A percentile compares a stretch with the other conserved stretches of the same genome.
Conservation (phyloP, 2,888 invertebrate genomes). For the Caenorhabditis virilis region DNA sequence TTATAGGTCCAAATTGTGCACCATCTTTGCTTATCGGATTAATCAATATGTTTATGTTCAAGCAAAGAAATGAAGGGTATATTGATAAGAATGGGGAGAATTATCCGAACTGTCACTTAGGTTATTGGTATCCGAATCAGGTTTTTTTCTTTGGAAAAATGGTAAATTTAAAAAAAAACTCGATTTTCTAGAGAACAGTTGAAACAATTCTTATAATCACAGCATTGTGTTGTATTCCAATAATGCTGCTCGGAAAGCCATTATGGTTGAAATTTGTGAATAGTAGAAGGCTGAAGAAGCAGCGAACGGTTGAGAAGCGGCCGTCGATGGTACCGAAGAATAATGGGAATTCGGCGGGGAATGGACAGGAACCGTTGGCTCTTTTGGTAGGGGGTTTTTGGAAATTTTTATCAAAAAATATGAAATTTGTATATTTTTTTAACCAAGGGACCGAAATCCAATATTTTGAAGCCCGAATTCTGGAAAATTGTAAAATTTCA, state of each 20-base stretch:
- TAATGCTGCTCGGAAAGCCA: constrained; percentile 68
- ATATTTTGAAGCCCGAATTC: too few species aligned
- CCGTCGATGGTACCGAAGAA: constrained; percentile 8
- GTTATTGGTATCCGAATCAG: constrained; percentile 69
- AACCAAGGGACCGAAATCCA: too few species aligned
- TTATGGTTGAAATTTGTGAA: constrained; percentile 18
- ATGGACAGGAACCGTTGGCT: background rate
- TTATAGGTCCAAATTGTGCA: constrained; percentile 68
- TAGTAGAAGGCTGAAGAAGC: constrained; percentile 1
- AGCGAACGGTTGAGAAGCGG: constrained; percentile 1
- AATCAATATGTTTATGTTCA: constrained; percentile 66
- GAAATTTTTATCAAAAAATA: too few species aligned
- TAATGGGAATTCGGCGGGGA: background rate
- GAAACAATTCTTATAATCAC: constrained; percentile 68
- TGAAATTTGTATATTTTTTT: too few species aligned
- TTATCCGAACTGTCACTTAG: constrained; percentile 53
- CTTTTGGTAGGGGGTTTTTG: constrained; percentile 3
- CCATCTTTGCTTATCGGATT: constrained; percentile 66
- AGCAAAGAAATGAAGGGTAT: constrained; percentile 38
- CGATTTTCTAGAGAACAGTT: constrained; percentile 50
- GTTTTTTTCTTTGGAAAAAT: constrained; percentile 41
- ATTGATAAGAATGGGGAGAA: constrained; percentile 33
- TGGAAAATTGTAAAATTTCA: too few species aligned
- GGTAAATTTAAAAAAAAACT: background rate
- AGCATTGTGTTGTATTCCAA: constrained; percentile 61